phyloP scores from a whole-genome alignment of 2,797 vertebrate species.

The Neosilurus hyrtlii region DNA sequence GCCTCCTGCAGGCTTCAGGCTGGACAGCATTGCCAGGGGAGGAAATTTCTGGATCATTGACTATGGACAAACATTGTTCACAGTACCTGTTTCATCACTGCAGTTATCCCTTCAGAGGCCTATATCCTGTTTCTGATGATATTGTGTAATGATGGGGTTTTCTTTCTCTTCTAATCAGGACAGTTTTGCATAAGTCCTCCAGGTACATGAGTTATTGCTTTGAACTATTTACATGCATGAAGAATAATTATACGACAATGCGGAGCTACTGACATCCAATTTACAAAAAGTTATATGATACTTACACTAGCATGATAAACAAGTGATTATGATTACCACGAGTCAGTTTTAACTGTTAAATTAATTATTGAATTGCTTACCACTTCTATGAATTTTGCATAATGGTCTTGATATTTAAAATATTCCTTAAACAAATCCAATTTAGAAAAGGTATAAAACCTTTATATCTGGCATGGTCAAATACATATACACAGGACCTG shows the following conservation, averaged over 20 bases:
- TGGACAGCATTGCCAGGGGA: conserved; percentile 35
- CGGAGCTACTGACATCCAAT: neutral
- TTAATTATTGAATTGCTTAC: neutral
- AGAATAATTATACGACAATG: neutral
- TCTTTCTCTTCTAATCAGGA: neutral
- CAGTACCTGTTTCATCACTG: conserved; percentile 10
- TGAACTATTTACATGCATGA: neutral
- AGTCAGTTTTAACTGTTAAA: neutral
- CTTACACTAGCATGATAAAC: neutral
- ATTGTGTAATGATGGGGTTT: neutral
- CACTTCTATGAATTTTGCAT: neutral
- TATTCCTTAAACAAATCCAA: too few relatives aligned
- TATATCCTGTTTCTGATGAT: neutral
- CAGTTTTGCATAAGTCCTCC: neutral
- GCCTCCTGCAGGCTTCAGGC: conserved; percentile 34
- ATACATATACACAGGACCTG: neutral
- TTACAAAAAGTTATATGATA: conserved; percentile 1
- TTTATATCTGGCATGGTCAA: too few relatives aligned
- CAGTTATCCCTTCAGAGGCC: neutral
- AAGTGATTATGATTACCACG: neutral
- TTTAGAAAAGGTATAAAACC: too few relatives aligned
- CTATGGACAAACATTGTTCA: neutral
- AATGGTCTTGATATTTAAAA: neutral
- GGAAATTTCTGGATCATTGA: conserved; percentile 51
- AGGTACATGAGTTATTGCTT: neutral